Evolutionary conservation across 2,888 invertebrate species (phyloP).

Genomic region (Heliconius cydno): DNA sequence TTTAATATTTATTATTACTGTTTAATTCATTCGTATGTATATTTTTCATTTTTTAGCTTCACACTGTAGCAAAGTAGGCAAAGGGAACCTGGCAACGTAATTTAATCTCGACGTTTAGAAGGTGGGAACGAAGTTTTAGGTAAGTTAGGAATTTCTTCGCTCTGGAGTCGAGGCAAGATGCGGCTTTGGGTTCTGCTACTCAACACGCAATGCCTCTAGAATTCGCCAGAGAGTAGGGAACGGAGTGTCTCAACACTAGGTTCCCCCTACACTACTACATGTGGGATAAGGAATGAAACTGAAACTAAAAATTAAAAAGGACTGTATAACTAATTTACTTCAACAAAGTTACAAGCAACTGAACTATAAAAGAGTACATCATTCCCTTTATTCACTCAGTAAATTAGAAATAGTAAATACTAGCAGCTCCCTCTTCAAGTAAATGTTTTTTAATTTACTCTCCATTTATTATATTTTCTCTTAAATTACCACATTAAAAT

Average conservation of each 20-base stretch:
- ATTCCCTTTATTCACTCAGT: slow-evolving; percentile 6
- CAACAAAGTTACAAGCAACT: background rate
- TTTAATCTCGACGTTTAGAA: too few relatives aligned
- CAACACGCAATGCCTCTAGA: too few relatives aligned
- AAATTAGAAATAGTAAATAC: background rate
- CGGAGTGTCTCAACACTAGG: too few relatives aligned
- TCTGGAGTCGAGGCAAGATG: too few relatives aligned
- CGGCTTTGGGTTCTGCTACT: too few relatives aligned
- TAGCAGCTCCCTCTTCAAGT: background rate
- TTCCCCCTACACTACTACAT: too few relatives aligned
- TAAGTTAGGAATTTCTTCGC: too few relatives aligned
- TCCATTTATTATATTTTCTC: background rate
- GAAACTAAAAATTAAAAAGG: background rate
- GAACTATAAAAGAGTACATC: background rate
- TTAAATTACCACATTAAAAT: background rate
- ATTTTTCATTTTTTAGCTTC: background rate
- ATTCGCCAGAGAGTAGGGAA: too few relatives aligned
- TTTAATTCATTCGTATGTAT: background rate
- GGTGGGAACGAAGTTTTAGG: too few relatives aligned
- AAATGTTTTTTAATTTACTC: background rate
- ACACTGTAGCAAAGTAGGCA: background rate
- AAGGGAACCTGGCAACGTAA: too few relatives aligned
- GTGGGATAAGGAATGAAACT: too few relatives aligned
- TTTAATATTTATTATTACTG: background rate
- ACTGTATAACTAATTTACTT: slow-evolving; percentile 9